Evolutionary conservation across 2,797 vertebrate species (phyloP), one percentile per base, ranked within the genome.

Genomic region (Danio jaintianensis): DNA sequence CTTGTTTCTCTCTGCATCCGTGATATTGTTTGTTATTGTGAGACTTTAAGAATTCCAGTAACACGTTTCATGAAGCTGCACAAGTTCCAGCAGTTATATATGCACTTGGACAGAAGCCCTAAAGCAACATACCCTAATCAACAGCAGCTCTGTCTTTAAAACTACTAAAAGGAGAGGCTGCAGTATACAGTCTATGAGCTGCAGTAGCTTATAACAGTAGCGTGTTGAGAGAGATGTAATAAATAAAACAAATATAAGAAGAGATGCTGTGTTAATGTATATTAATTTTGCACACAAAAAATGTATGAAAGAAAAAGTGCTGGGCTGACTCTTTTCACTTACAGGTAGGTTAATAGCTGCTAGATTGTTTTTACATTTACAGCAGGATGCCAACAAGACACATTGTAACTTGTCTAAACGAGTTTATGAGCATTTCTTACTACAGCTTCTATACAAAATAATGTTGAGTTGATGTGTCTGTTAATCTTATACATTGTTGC

Each of bases 341-440:
- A n/a, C n/a, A n/a, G n/a, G n/a, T n/a, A n/a, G n/a, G n/a, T n/a
- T n/a, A n/a, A n/a, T 5, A 73, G 9, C 5, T 15, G 20, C 7
- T 18, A 45, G 15, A 29, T 29, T 29, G 29, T 3, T 29, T 29
- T 29, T 29, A 29, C 29, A 29, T 29, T n/a, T n/a, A 7, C 58
- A 7, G 20, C 45, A 50, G 0, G 9, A 29, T 36, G 15, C 6
- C 6, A 36, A 16, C 20, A 36, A 38, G 3, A 29, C 29, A 59
- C 8, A 64, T 6, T 75, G 7, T 40, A 64, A 75, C 47, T 16
- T 64, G 73, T 75, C 13, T 20, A 43, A 75, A 75, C 22, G 50
- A 15, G 56, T 29, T 42, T 9, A 48, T 10, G 7, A n/a, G 22
- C 15, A 61, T 59, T 47, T n/a, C 4, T 47, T 48, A 48, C 7